These are phyloP conservation scores for Oreohelix idahoensis DNA, from an alignment of 1,140 invertebrate species.

Conservation along the genomic window DNA sequence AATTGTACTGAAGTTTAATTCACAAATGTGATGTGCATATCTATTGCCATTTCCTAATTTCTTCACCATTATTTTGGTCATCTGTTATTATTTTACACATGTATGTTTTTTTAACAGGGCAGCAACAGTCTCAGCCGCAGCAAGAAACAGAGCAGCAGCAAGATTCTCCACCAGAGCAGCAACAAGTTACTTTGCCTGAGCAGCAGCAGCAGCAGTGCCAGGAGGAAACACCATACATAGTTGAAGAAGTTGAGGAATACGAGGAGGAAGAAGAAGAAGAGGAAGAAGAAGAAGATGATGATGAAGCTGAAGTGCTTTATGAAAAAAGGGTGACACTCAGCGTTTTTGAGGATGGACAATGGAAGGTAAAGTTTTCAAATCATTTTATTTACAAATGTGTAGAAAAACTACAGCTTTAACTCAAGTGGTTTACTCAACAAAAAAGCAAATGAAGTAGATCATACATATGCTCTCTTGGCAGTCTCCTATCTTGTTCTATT, in stretches of 20 bases:
- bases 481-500: no score
- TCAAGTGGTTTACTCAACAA: no score
- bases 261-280: constrained; percentile 48
- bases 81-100: no score
- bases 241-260: constrained; percentile 48
- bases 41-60: no score
- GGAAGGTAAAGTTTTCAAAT: no score
- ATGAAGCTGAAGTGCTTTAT: constrained; percentile 69
- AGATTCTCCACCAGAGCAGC: not conserved
- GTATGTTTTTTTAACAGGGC: not conserved
- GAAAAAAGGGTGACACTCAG: constrained; percentile 70
- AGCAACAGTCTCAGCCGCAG: not conserved
- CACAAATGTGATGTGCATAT: no score
- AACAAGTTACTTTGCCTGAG: not conserved
- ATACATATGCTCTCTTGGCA: no score
- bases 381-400: no score
- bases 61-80: no score
- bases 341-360: constrained; percentile 37
- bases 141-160: not conserved
- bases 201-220: not conserved
- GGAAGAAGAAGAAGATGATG: constrained; percentile 72
- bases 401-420: no score
- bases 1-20: no score
- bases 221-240: constrained; percentile 5
- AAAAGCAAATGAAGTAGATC: no score